These are phyloP conservation scores for Fistularia commersonii DNA, from an alignment of 2,797 vertebrate species.

Conservation along the genomic window DNA sequence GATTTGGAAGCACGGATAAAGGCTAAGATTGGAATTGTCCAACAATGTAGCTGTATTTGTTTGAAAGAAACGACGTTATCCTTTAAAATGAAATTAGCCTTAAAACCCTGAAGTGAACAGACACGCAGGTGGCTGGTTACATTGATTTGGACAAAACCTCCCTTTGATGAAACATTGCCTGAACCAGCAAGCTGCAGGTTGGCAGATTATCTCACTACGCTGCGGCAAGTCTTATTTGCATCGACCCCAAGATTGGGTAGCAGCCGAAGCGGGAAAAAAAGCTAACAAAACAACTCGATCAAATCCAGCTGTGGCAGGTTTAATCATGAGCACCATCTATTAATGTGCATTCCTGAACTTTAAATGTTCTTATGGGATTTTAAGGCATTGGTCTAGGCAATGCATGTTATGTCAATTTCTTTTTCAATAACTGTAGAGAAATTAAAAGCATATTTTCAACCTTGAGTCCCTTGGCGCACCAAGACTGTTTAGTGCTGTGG, in stretches of 20 bases:
- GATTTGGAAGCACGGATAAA: no score
- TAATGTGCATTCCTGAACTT: no score
- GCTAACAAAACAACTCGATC: no score
- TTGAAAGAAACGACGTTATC: constrained; percentile 15
- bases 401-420: no score
- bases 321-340: no score
- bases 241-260: neutral
- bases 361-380: no score
- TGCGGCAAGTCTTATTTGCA: constrained; percentile 5
- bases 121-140: constrained; percentile 34
- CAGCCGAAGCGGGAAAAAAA: neutral
- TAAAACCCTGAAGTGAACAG: constrained; percentile 29
- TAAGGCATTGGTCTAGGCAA: no score
- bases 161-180: constrained; percentile 37
- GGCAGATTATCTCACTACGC: constrained; percentile 11
- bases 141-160: constrained; percentile 48
- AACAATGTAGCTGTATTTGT: constrained; percentile 11
- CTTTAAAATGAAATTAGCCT: constrained; percentile 32
- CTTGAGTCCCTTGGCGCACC: no score
- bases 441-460: no score
- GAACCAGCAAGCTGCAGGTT: constrained; percentile 20
- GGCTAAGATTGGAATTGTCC: constrained; percentile 17
- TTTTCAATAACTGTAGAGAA: no score
- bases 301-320: no score
- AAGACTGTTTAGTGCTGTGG: no score